Evolutionary conservation across 1,140 invertebrate species (phyloP), one percentile per base, ranked within the genome.

Genomic region (Drosophila nikananu): DNA sequence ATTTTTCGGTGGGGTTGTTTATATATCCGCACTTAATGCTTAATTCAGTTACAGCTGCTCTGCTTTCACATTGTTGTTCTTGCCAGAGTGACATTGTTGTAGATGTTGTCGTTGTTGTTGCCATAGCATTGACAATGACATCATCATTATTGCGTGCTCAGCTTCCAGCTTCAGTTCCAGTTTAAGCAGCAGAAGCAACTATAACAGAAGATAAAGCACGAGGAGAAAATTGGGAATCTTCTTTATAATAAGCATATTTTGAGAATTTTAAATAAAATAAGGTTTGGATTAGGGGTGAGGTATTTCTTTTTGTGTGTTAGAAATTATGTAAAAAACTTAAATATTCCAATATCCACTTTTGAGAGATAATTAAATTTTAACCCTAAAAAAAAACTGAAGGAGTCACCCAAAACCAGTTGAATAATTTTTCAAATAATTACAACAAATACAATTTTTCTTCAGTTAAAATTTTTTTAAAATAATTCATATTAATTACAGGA

Each of bases 21-120:
- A 89, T 89, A 90, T 86, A 89, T 89, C 84, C 84, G 86, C 86
- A 89, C 86, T 89, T 89, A 89, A 89, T 89, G 86, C 86, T 90
- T 90, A 91, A 90, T 91, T 91, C 86, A 82, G 86, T 90, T 90
- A 86, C 79, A 91, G 80, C 86, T 84, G 81, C 84, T 84, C 77
- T 66, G 77, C 60, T 78, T 59, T 80, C 77, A 63, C 81, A 76
- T 77, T 71, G 61, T 78, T 62, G 76, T 35, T 77, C 21, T 42
- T 68, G 44, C 32, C 65, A 25, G 57, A 74, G 71, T 64, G 72
- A 75, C 72, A 75, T 68, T 54, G 66, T 52, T 64, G 51, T 52
- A 52, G 52, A 15, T 55, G 52, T 37, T 73, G 55, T 15, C 57
- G 68, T 49, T 74, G 70, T 55, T 71, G 77, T 51, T 66, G 27